Evolutionary conservation across 2,113 vertebrate genomes (phyloP).

Genomic region (Malaclemys terrapin): DNA sequence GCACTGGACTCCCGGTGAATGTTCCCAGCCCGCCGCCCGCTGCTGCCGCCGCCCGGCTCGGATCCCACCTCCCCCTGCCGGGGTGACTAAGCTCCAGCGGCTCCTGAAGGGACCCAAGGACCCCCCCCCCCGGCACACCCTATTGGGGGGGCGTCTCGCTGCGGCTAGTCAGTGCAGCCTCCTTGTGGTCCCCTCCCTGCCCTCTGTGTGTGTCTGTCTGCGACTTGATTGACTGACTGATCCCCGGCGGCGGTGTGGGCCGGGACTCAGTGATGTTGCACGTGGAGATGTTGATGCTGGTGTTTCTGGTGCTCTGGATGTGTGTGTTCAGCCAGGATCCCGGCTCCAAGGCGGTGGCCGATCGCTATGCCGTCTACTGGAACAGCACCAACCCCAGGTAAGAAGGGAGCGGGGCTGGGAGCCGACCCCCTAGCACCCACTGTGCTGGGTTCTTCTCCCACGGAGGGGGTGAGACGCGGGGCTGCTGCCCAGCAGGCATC

Average conservation of each 20-base stretch:
- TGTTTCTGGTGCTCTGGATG: slow-evolving; percentile 93
- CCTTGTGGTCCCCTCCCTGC: neutral
- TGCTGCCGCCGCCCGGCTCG: slow-evolving; percentile 37
- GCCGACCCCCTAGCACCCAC: neutral
- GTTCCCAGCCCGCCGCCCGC: slow-evolving; percentile 69
- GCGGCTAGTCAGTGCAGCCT: neutral
- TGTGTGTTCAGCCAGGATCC: slow-evolving; percentile 95
- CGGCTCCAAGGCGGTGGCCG: slow-evolving; percentile 95
- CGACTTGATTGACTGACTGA: neutral
- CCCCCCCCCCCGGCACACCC: slow-evolving; percentile 15
- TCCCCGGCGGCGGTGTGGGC: slow-evolving; percentile 52
- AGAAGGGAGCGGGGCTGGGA: slow-evolving; percentile 35
- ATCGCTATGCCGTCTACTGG: slow-evolving; percentile 98
- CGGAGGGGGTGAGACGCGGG: no score
- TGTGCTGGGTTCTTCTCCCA: no score
- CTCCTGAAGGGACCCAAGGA: slow-evolving; percentile 57
- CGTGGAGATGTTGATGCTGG: slow-evolving; percentile 94
- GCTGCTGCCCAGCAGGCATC: no score
- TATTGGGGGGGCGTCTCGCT: slow-evolving; percentile 35
- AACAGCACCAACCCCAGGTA: slow-evolving; percentile 97
- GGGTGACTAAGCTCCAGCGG: slow-evolving; percentile 69
- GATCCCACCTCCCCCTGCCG: slow-evolving; percentile 58
- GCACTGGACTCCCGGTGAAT: slow-evolving; percentile 74
- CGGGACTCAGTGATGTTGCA: slow-evolving; percentile 90
- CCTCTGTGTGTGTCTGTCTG: neutral